phyloP scores from a whole-genome alignment of 2,888 invertebrate species.

The Entomobrya multifasciata region DNA sequence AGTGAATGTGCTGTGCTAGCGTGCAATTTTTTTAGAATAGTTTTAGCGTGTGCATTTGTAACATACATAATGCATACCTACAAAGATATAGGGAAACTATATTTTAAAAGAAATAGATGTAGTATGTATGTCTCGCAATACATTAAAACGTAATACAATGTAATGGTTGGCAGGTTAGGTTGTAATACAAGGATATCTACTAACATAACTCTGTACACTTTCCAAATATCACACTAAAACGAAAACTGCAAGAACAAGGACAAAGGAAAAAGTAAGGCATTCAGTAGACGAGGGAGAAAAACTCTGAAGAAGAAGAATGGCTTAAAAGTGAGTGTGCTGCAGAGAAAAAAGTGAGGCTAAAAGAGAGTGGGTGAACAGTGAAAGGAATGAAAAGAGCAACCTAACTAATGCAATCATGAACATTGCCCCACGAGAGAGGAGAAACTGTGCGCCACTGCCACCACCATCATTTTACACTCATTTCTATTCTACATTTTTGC shows the following conservation, averaged over 20 bases:
- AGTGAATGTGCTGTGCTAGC: conserved; percentile 1
- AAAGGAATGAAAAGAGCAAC: conserved; percentile 42
- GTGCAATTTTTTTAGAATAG: not conserved
- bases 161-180: conserved; percentile 36
- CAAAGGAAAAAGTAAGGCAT: not conserved
- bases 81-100: not conserved
- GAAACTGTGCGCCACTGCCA: conserved; percentile 19
- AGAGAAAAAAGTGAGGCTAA: conserved; percentile 25
- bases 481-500: conserved; percentile 22
- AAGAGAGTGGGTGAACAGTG: conserved; percentile 22
- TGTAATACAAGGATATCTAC: conserved; percentile 39
- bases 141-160: conserved; percentile 56
- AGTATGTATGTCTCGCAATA: conserved; percentile 12
- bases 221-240: not conserved
- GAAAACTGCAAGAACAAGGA: conserved; percentile 27
- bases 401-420: conserved; percentile 65
- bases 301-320: conserved; percentile 24
- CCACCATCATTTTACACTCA: conserved; percentile 1
- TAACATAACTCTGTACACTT: conserved; percentile 5
- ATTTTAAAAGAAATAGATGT: not conserved
- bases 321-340: not conserved
- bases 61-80: no score
- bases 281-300: not conserved
- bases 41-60: not conserved
- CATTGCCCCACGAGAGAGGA: conserved; percentile 58